Evolutionary conservation across 2,888 invertebrate species (phyloP).

Genomic region (Lamellibrachia satsuma): DNA sequence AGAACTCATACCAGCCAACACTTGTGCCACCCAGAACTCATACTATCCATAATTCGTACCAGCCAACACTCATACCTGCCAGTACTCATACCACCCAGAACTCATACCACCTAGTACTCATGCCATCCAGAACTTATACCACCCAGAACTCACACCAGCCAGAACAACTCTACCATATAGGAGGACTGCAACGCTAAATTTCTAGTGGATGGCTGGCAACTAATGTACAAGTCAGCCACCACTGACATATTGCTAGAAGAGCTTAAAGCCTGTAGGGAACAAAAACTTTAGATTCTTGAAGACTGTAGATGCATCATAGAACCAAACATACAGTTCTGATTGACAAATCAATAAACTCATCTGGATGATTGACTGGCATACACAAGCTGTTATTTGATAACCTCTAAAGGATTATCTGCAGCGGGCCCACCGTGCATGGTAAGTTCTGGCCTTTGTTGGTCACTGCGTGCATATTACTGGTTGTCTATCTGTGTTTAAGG

Average conservation of each 20-base stretch:
- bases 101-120: no score
- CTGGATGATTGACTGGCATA: background rate
- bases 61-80: background rate
- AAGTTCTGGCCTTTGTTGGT: background rate
- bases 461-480: background rate
- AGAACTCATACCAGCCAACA: background rate
- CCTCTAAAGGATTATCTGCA: background rate
- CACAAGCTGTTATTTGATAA: background rate
- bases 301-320: background rate
- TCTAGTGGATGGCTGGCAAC: no score
- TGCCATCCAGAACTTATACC: no score
- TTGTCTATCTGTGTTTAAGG: background rate
- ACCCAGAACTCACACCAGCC: no score
- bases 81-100: no score
- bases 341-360: conserved; percentile 17
- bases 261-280: background rate
- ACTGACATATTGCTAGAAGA: background rate
- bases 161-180: no score
- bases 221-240: background rate
- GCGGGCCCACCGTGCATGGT: background rate
- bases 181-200: no score
- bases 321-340: conserved; percentile 1
- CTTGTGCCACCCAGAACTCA: background rate
- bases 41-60: background rate
- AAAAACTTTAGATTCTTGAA: background rate